Base-by-base conservation (phyloP, 2,113 vertebrate genomes). In the Halichoeres trimaculatus region DNA sequence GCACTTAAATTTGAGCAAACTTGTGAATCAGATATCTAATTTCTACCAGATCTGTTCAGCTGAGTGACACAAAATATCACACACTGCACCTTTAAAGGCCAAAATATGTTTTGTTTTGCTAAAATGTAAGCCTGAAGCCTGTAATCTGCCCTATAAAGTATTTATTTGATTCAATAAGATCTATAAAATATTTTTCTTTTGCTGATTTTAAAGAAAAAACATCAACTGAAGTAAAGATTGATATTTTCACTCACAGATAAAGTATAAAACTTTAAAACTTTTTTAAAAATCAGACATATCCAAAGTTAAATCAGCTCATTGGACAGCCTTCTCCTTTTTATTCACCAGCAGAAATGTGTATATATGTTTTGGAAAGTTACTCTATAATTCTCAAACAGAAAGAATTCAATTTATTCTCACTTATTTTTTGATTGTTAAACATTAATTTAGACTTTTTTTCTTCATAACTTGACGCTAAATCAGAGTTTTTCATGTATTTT, bases 291-390 rank as follows among this genome's bases (percentile, higher is more conserved):
- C 13, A 24, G 24, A 63, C 13, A 45, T 30, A 41, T 10, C 3
- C 13, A 20, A 5, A 53, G n/a, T 47, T 23, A n/a, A 36, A 69
- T 52, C 12, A n/a, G 0, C 6, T 35, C 48, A 11, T 10, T 50
- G n/a, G 22, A 50, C 56, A 10, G 2, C n/a, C 22, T 45, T 70
- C 60, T 67, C 51, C 0, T 41, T 72, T 40, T 61, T 51, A 79
- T 12, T 34, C 55, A 78, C 53, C 45, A 73, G 50, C 70, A 68
- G 12, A 43, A n/a, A n/a, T n/a, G n/a, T n/a, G n/a, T n/a, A n/a
- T n/a, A n/a, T n/a, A n/a, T n/a, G n/a, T n/a, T n/a, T 30, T 30
- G 11, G 11, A 12, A 12, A 40, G 38, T 10, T 10, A 3, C 11
- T 10, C 38, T 12, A 8, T 12, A 40, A 10, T 1, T 40, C 9